phyloP scores from a whole-genome alignment of 2,888 invertebrate genomes.

The Volucella inflata region DNA sequence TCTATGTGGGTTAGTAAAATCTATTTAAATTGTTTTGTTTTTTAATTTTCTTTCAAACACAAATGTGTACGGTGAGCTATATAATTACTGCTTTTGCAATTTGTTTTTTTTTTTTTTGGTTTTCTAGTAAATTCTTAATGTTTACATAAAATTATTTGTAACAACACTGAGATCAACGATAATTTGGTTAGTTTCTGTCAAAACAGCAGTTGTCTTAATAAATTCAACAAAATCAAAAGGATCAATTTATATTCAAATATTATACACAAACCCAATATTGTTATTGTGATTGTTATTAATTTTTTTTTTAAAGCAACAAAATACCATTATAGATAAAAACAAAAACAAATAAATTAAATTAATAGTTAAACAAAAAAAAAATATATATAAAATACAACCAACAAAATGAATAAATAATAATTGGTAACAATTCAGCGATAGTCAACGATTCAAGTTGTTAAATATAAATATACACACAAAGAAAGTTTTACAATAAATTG shows the following conservation, averaged over 20 bases:
- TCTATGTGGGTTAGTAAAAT: conserved; percentile 55
- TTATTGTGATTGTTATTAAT: too few relatives aligned
- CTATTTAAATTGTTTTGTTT: conserved; percentile 3
- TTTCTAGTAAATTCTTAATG: conserved; percentile 40
- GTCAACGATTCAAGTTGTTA: conserved; percentile 51
- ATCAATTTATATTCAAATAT: conserved; percentile 49
- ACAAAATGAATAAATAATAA: conserved; percentile 45
- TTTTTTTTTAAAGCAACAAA: conserved; percentile 48
- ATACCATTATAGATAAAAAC: conserved; percentile 77
- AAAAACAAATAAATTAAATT: conserved; percentile 61
- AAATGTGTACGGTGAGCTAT: conserved; percentile 58
- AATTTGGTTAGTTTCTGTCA: conserved; percentile 83
- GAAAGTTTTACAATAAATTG: conserved; percentile 67
- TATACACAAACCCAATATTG: background rate
- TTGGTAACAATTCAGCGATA: conserved; percentile 69
- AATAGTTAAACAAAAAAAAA: conserved; percentile 65
- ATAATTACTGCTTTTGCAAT: conserved; percentile 16
- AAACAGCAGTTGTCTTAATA: conserved; percentile 76
- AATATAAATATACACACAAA: conserved; percentile 64
- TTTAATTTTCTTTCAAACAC: conserved; percentile 13
- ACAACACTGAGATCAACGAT: conserved; percentile 82
- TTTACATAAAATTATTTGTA: conserved; percentile 84
- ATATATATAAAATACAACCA: conserved; percentile 34
- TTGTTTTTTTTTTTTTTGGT: conserved; percentile 24
- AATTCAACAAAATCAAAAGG: conserved; percentile 53